Evolutionary conservation across 2,888 invertebrate species (phyloP).

Genomic region (Drosophila mettleri): DNA sequence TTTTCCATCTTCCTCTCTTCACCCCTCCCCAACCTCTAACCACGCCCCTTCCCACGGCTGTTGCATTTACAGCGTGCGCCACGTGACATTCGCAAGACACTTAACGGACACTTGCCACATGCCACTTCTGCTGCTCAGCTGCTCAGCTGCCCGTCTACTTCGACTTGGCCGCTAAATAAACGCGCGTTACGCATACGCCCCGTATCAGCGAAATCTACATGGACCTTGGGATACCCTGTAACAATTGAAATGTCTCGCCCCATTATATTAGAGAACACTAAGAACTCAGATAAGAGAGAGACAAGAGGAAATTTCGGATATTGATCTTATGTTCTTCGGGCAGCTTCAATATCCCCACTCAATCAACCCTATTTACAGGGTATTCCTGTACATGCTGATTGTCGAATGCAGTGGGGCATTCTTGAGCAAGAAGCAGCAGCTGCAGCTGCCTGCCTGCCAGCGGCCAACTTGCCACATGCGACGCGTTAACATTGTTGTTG

Average conservation of each 20-base stretch:
- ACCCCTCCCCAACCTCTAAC: too few relatives aligned
- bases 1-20: neutral
- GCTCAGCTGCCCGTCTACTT: neutral
- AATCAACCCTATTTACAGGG: constrained; percentile 6
- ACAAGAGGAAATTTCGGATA: too few relatives aligned
- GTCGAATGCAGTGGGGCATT: constrained; percentile 19
- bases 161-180: constrained; percentile 4
- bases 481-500: constrained; percentile 43
- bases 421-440: neutral
- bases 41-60: neutral
- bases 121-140: constrained; percentile 15
- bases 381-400: constrained; percentile 38
- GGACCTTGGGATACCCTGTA: constrained; percentile 2
- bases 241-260: too few relatives aligned
- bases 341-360: too few relatives aligned
- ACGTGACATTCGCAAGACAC: constrained; percentile 70
- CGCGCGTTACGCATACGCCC: constrained; percentile 40
- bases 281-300: too few relatives aligned
- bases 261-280: too few relatives aligned
- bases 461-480: constrained; percentile 7
- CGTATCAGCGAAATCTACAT: neutral
- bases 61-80: constrained; percentile 33
- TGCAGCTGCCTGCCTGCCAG: neutral
- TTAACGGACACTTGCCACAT: constrained; percentile 63
- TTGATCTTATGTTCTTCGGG: too few relatives aligned